phyloP scores from a whole-genome alignment of 2,113 vertebrate species.

The Acrocephalus arundinaceus region DNA sequence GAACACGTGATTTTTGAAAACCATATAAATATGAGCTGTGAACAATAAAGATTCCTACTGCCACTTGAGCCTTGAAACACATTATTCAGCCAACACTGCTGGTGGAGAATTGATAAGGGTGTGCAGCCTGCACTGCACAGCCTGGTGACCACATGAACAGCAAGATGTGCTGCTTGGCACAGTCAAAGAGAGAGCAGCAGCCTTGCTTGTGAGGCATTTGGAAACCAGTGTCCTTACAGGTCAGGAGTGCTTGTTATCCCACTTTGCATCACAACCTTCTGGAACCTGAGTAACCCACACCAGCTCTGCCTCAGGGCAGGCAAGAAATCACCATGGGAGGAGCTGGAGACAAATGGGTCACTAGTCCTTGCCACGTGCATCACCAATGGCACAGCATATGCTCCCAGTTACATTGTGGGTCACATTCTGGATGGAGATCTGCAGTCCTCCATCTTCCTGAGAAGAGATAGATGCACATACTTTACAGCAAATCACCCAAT shows the following conservation, averaged over 20 bases:
- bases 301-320: neutral
- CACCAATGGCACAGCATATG: neutral
- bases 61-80: neutral
- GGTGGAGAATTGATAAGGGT: neutral
- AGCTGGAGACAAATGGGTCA: neutral
- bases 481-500: neutral
- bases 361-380: neutral
- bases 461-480: neutral
- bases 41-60: neutral
- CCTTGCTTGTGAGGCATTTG: neutral
- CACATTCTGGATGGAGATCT: neutral
- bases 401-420: neutral
- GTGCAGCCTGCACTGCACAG: neutral
- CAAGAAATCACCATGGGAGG: neutral
- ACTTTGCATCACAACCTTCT: neutral
- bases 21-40: neutral
- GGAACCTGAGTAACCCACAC: neutral
- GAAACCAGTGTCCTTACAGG: neutral
- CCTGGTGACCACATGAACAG: neutral
- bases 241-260: neutral
- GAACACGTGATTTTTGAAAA: neutral
- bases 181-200: neutral
- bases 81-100: neutral
- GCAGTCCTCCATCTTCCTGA: neutral
- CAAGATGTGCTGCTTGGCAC: neutral